Evolutionary conservation across 2,113 vertebrate genomes (phyloP).

Genomic region (Oreotrochilus melanogaster): DNA sequence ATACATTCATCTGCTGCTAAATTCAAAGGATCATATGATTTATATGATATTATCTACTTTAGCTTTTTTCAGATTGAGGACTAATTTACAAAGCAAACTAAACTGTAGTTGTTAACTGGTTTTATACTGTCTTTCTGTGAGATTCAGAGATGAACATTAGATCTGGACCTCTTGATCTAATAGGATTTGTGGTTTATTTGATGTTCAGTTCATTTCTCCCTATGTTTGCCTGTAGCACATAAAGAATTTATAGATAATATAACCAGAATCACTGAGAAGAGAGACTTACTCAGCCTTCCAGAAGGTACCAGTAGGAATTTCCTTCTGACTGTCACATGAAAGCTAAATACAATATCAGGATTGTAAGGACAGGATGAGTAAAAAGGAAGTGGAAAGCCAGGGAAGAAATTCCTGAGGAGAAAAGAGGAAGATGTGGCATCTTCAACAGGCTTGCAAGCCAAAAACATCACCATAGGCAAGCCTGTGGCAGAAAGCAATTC

Average conservation of each 20-base stretch:
- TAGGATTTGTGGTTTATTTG: neutral
- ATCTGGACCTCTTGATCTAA: neutral
- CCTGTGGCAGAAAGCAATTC: neutral
- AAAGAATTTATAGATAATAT: neutral
- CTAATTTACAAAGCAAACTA: neutral
- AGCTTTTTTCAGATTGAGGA: neutral
- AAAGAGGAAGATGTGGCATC: neutral
- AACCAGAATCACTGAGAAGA: neutral
- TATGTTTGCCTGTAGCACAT: neutral
- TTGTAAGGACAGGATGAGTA: neutral
- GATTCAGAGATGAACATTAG: neutral
- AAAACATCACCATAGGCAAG: neutral
- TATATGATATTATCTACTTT: neutral
- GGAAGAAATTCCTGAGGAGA: neutral
- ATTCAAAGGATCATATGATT: neutral
- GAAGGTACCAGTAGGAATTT: neutral
- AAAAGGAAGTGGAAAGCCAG: neutral
- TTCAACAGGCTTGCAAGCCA: neutral
- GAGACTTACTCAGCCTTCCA: neutral
- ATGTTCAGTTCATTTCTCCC: neutral
- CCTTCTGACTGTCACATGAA: neutral
- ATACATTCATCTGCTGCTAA: neutral
- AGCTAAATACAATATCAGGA: neutral
- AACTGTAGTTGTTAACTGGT: neutral
- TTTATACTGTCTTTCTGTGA: neutral